Base-by-base conservation (phyloP, 2,888 invertebrate genomes). In the Sepiola atlantica region DNA sequence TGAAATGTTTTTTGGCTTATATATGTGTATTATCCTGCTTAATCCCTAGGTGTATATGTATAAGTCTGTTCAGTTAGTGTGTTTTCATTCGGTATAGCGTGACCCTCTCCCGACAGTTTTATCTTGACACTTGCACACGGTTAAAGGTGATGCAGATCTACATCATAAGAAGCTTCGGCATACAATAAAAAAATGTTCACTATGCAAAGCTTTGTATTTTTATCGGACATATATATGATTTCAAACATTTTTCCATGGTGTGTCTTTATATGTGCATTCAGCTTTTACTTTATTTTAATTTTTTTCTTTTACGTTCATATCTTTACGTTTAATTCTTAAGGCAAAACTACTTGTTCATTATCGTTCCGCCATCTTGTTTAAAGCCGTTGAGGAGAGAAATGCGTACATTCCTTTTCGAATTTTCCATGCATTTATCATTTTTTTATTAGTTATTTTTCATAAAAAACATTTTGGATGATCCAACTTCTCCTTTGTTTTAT, bases 141-240 rank as follows among this genome's bases (percentile, higher is more conserved):
- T 24, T 54, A 55, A 55, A 54, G 14, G 24, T 92, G 92, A 92
- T 92, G 92, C 92, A 92, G 20, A 55, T 92, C n/a, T 16, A 92
- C 55, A 45, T 92, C 54, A 55, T 18, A 45, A 92, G 16, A 92
- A 92, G 92, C 92, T 92, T 92, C 92, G n/a, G 92, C 92, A 92
- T 20, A 92, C 45, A 45, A 92, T 24, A 92, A 55, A 54, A 54
- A 45, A 20, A 24, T 45, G 92, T 92, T 92, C n/a, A 55, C 55
- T 54, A 92, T 55, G 92, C 92, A 92, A 92, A 92, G 92, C 92
- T 92, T 92, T 77, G 21, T 3, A 0, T n/a, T 77, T 77, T 77
- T 77, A n/a, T 77, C 32, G 14, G 77, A 16, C n/a, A n/a, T n/a
- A n/a, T 45, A 92, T 92, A 28, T 92, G 92, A 55, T 6, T 92